Percentiles rank a stretch among this genome's conserved stretches.
Conservation (phyloP, 2,888 invertebrate genomes). For the Falcaria lacertinaria region DNA sequence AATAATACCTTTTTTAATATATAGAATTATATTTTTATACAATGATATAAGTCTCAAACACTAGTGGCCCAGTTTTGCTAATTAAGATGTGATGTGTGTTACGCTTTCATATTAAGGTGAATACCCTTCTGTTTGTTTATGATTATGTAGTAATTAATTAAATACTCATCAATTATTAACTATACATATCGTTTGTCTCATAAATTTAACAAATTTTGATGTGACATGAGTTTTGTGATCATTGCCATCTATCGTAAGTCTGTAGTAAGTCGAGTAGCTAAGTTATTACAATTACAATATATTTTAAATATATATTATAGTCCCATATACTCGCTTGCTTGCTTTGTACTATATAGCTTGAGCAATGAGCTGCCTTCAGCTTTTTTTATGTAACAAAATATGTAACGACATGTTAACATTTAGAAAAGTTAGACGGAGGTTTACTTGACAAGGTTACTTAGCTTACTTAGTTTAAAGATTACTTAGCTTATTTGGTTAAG, state of each 20-base stretch:
- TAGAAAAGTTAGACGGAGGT: too few species aligned
- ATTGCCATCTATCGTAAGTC: conserved; percentile 47
- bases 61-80: conserved; percentile 69
- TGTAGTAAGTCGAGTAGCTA: too few species aligned
- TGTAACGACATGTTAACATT: too few species aligned
- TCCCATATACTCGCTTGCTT: not conserved
- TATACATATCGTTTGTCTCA: conserved; percentile 58
- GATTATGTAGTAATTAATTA: conserved; percentile 43
- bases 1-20: not conserved
- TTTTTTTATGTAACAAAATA: too few species aligned
- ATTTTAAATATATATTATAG: conserved; percentile 25
- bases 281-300: too few species aligned
- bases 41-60: conserved; percentile 20
- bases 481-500: too few species aligned
- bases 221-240: conserved; percentile 57
- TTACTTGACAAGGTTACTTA: too few species aligned
- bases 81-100: conserved; percentile 68
- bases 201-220: conserved; percentile 42
- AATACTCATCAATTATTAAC: conserved; percentile 66
- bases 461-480: too few species aligned
- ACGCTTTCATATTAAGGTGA: conserved; percentile 48
- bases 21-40: not conserved
- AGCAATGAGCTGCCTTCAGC: conserved; percentile 27
- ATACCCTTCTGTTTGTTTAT: conserved; percentile 40
- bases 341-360: conserved; percentile 30